Percentiles rank a stretch among this genome's conserved stretches.
Evolutionary conservation across 2,113 vertebrate genomes (phyloP).

Genomic region (Heterotis niloticus): DNA sequence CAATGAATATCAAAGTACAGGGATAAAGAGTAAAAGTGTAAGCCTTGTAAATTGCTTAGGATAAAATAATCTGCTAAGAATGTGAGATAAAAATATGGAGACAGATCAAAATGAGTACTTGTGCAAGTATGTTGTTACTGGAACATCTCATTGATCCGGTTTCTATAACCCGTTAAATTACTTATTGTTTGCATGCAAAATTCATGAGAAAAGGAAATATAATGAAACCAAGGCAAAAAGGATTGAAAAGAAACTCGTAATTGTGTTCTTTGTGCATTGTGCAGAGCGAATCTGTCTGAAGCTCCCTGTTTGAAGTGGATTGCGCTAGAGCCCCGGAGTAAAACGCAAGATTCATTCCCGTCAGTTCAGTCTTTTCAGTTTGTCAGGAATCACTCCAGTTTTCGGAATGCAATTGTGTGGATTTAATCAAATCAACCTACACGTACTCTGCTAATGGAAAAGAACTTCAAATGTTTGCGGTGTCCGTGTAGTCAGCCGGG

Average conservation of each 20-base stretch:
- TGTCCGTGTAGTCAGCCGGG: conserved; percentile 13
- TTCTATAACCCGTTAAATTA: conserved; percentile 18
- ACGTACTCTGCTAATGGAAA: conserved; percentile 20
- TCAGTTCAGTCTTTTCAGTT: conserved; percentile 11
- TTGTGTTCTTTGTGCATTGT: conserved; percentile 1
- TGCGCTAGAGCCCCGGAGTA: neutral
- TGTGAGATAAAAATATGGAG: neutral
- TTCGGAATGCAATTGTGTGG: neutral
- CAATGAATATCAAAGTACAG: neutral
- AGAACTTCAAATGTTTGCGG: conserved; percentile 19
- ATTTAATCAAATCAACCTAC: conserved; percentile 18
- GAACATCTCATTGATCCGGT: neutral
- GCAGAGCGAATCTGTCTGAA: neutral
- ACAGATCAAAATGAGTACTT: neutral
- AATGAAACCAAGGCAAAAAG: neutral
- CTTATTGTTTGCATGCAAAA: conserved; percentile 17
- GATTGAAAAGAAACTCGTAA: neutral
- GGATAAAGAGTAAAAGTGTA: neutral
- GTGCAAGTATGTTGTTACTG: neutral
- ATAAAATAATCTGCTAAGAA: neutral
- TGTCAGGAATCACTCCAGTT: neutral
- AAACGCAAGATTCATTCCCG: neutral
- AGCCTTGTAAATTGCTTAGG: conserved; percentile 7
- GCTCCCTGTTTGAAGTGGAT: conserved; percentile 2
- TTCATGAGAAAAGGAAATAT: conserved; percentile 11